Conservation (phyloP, 2,888 invertebrate species). For the Uloborus plumipes region DNA sequence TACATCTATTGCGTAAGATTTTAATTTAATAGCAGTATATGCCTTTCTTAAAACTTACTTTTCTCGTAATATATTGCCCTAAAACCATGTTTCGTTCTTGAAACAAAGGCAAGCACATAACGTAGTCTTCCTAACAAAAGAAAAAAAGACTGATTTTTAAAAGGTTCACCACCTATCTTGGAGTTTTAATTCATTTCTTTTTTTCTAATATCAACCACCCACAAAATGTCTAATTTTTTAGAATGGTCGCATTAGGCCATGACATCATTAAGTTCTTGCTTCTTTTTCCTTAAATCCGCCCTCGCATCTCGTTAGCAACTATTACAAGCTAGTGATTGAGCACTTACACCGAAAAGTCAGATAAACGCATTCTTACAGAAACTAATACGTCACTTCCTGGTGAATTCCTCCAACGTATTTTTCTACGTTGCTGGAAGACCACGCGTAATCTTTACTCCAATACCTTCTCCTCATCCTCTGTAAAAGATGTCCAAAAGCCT, state of each 20-base stretch:
- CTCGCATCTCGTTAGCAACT: slow-evolving; percentile 45
- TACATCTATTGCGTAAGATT: too few relatives aligned
- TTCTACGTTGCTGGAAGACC: neutral
- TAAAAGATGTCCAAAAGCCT: slow-evolving; percentile 24
- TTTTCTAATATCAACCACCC: slow-evolving; percentile 14
- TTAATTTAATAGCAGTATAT: too few relatives aligned
- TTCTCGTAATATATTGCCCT: too few relatives aligned
- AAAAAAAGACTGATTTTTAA: too few relatives aligned
- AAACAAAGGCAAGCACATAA: too few relatives aligned
- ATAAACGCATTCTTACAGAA: neutral
- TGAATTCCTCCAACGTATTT: neutral
- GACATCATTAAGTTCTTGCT: slow-evolving; percentile 35
- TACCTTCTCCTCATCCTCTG: neutral
- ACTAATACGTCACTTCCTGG: slow-evolving; percentile 1
- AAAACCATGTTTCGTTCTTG: too few relatives aligned
- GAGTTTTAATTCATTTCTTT: neutral
- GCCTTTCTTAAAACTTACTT: too few relatives aligned
- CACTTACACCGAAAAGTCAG: neutral
- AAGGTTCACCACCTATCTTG: too few relatives aligned
- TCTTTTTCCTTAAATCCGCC: slow-evolving; percentile 17
- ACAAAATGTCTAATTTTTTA: slow-evolving; percentile 36
- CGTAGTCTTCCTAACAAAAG: too few relatives aligned
- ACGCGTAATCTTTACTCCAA: neutral
- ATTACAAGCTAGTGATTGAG: slow-evolving; percentile 7
- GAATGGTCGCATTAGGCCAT: slow-evolving; percentile 27